Conservation (phyloP, 2,888 invertebrate genomes). For the Pandemis cinnamomeana region DNA sequence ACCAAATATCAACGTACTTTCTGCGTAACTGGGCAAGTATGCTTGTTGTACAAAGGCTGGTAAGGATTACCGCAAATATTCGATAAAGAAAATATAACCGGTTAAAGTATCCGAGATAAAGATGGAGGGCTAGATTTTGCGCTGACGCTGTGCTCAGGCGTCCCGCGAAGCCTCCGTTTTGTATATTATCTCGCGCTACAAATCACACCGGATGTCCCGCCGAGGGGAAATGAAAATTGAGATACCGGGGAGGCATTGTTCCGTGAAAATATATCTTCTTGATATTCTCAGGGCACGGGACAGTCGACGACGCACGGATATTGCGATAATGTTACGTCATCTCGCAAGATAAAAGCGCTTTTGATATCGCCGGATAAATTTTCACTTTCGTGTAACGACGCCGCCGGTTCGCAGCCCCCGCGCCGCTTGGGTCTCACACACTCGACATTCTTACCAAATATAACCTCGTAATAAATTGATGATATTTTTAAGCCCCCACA, state of each 20-base stretch:
- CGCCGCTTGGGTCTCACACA: slow-evolving; percentile 5
- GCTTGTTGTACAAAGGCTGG: slow-evolving; percentile 42
- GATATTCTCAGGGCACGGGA: slow-evolving; percentile 77
- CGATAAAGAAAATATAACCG: slow-evolving; percentile 65
- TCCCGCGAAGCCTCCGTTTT: slow-evolving; percentile 79
- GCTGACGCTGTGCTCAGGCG: slow-evolving; percentile 70
- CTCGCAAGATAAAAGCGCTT: slow-evolving; percentile 73
- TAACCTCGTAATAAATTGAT: slow-evolving; percentile 16
- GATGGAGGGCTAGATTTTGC: slow-evolving; percentile 68
- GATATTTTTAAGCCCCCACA: neutral
- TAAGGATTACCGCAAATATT: slow-evolving; percentile 57
- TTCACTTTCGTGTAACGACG: slow-evolving; percentile 65
- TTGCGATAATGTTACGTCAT: slow-evolving; percentile 80
- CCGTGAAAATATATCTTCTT: slow-evolving; percentile 83
- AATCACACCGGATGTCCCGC: slow-evolving; percentile 82
- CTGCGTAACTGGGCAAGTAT: slow-evolving; percentile 14
- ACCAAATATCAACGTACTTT: slow-evolving; percentile 8
- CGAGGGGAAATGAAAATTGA: slow-evolving; percentile 83
- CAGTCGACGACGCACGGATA: slow-evolving; percentile 76
- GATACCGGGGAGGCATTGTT: slow-evolving; percentile 82
- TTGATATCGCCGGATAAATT: slow-evolving; percentile 72
- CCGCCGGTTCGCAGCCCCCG: slow-evolving; percentile 41
- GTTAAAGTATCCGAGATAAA: slow-evolving; percentile 68
- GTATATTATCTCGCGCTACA: slow-evolving; percentile 82
- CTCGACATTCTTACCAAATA: slow-evolving; percentile 27